Conservation (phyloP, 2,888 invertebrate genomes). For the Vesta saturnalis region DNA sequence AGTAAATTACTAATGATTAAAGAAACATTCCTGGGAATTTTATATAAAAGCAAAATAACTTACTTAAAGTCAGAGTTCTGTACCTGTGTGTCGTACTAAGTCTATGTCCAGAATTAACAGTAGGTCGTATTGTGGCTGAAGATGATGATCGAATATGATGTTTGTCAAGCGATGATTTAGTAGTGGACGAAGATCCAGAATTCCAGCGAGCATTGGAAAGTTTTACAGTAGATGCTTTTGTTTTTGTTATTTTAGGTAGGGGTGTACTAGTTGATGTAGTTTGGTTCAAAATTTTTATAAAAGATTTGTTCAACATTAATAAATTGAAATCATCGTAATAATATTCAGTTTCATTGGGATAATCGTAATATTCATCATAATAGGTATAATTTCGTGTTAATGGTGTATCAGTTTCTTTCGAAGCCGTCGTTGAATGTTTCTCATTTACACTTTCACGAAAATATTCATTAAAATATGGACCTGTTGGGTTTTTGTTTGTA, state of each 20-base stretch:
- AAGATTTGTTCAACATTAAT: background rate
- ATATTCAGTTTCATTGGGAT: conserved; percentile 20
- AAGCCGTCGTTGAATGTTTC: background rate
- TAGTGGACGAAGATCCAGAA: background rate
- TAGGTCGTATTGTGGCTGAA: background rate
- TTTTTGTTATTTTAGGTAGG: background rate
- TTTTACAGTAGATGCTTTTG: background rate
- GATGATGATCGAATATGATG: background rate
- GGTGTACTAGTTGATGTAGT: background rate
- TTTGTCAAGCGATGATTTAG: background rate
- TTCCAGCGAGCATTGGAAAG: background rate
- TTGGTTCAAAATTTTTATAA: background rate
- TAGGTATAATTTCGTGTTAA: conserved; percentile 10
- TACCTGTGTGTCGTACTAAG: conserved; percentile 7
- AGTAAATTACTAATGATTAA: too few species aligned
- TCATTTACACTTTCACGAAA: background rate
- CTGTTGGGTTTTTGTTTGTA: background rate
- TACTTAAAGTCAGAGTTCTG: background rate
- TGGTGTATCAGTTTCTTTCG: background rate
- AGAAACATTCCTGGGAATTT: too few species aligned
- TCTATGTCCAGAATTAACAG: background rate
- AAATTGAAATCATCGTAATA: conserved; percentile 18
- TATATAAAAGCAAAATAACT: background rate
- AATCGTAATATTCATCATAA: conserved; percentile 28
- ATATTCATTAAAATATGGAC: background rate